Conservation (phyloP, 2,113 vertebrate species). For the Nycticorax nycticorax region DNA sequence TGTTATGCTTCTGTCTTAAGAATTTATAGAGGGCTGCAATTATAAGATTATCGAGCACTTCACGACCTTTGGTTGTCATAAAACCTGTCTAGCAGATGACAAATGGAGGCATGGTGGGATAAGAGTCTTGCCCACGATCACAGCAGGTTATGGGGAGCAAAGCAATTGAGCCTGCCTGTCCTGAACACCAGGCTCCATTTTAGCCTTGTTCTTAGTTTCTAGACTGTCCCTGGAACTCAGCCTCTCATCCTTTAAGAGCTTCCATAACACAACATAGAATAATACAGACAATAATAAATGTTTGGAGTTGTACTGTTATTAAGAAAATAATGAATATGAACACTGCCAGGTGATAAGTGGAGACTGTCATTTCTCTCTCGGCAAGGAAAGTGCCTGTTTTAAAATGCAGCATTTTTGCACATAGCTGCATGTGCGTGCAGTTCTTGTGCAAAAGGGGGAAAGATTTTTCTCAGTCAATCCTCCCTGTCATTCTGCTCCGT, state of each 20-base stretch:
- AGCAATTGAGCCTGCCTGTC: not conserved
- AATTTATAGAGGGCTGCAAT: not conserved
- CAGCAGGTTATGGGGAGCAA: not conserved
- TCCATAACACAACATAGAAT: not conserved
- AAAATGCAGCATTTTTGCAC: rapidly evolving
- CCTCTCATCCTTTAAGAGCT: not conserved
- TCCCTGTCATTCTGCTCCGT: not conserved
- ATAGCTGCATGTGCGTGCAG: rapidly evolving
- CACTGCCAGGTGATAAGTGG: not conserved
- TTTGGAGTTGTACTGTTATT: not conserved
- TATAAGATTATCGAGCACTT: not conserved
- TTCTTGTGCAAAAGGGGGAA: not conserved
- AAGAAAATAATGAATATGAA: not conserved
- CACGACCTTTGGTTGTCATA: not conserved
- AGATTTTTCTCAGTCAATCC: not conserved
- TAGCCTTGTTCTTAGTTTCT: not conserved
- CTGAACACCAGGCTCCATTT: not conserved
- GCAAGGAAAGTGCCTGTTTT: not conserved
- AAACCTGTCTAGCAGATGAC: not conserved
- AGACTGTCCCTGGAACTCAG: not conserved
- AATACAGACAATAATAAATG: not conserved
- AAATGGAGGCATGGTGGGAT: not conserved
- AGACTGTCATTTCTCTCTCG: not conserved
- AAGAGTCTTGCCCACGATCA: not conserved
- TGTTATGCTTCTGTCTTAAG: not conserved